Evolutionary conservation across 92 coral and sea anemone genomes (phyloP).

Genomic region (Porites divaricata): DNA sequence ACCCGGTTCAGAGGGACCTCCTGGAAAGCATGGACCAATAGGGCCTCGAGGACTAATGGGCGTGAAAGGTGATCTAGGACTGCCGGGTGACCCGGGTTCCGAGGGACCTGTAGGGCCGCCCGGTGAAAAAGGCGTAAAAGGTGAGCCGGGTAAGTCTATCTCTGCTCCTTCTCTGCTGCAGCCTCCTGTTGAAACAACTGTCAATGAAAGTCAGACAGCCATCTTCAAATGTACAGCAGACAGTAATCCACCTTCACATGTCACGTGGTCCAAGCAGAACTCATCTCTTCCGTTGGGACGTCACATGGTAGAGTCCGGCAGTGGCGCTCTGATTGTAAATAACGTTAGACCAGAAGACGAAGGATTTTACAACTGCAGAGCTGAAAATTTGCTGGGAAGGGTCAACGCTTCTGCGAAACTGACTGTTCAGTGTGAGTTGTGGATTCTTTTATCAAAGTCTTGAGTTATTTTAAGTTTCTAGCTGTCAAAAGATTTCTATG

Average conservation of each 20-base stretch:
- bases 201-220: slow-evolving; percentile 61
- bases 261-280: slow-evolving; percentile 14
- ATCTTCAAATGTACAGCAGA: slow-evolving; percentile 44
- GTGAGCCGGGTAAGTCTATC: not conserved
- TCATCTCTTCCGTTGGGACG: not conserved
- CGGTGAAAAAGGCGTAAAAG: not conserved
- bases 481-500: too few species aligned
- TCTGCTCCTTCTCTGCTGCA: not conserved
- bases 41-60: not conserved
- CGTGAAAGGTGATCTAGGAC: not conserved
- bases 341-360: not conserved
- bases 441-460: not conserved
- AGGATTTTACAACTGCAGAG: not conserved
- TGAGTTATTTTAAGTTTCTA: not conserved
- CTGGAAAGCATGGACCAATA: not conserved
- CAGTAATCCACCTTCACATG: slow-evolving; percentile 60
- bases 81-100: not conserved
- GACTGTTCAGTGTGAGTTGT: not conserved
- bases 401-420: not conserved
- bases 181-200: not conserved
- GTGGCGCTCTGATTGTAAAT: not conserved
- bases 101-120: not conserved
- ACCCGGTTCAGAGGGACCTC: not conserved
- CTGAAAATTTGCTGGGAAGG: not conserved
- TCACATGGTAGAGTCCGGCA: not conserved